Evolutionary conservation across 2,113 vertebrate species (phyloP).

Genomic region (Nibea coibor): DNA sequence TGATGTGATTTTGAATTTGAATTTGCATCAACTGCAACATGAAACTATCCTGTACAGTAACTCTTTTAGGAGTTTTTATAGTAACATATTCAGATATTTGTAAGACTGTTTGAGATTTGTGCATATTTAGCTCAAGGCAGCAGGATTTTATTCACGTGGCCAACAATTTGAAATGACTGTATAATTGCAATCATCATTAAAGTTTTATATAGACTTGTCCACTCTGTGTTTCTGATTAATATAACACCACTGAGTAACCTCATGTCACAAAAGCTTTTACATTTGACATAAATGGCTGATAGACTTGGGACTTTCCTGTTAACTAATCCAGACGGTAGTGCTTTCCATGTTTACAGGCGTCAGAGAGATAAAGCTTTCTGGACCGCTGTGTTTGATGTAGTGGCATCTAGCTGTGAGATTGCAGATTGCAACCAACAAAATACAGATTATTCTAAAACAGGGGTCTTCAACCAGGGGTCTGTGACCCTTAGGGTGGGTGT

Average conservation of each 20-base stretch:
- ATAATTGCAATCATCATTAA: neutral
- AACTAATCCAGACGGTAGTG: too few relatives aligned
- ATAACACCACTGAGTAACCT: neutral
- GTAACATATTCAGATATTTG: neutral
- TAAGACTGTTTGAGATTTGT: neutral
- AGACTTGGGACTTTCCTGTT: neutral
- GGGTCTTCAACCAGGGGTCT: too few relatives aligned
- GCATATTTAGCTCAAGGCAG: neutral
- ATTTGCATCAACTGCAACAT: neutral
- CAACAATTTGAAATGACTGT: neutral
- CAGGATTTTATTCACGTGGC: neutral
- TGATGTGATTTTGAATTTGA: too few relatives aligned
- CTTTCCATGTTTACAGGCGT: neutral
- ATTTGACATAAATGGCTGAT: conserved; percentile 1
- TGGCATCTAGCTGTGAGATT: too few relatives aligned
- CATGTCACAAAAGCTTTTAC: neutral
- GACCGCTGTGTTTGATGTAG: too few relatives aligned
- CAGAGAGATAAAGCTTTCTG: neutral
- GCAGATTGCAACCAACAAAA: too few relatives aligned
- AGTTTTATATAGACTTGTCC: neutral
- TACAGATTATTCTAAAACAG: too few relatives aligned
- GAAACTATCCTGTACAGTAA: neutral
- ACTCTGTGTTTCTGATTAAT: neutral
- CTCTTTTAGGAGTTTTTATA: neutral
- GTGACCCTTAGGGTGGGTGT: too few relatives aligned